Base-by-base conservation (phyloP, 1,140 invertebrate genomes). In the Papilio glaucus region DNA sequence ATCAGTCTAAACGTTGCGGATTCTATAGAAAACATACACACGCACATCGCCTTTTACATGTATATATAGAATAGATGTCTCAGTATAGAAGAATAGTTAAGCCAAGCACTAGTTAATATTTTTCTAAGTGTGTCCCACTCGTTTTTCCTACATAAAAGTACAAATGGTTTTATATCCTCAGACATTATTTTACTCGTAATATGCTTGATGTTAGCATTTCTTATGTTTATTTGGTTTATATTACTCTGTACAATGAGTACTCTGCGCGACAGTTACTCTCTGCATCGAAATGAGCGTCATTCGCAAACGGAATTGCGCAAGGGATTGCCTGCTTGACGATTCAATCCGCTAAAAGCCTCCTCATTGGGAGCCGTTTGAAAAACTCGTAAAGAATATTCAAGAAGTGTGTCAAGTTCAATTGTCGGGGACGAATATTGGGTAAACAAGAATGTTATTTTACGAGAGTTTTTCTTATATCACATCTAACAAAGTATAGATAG, bases 281-380 rank as follows among this genome's bases (percentile, higher is more conserved):
- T 77, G 15, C 49, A n/a, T 45, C 57, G 53, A 72, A 78, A 78
- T 78, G 74, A 78, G 76, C 73, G 76, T 75, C 72, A 78, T 76
- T 76, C 77, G 76, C 73, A 76, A 80, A 80, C 72, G 74, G 72
- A 76, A 80, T 76, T 65, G 78, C 70, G 75, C 72, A 26, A 74
- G 21, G 72, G 76, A 79, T 75, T 77, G 77, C 72, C 72, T 77
- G 69, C 75, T 81, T 81, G 80, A 79, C 80, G 75, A 79, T 81
- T 79, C 78, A 82, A 82, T 82, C 74, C 80, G 74, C 80, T 82
- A 82, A 82, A 82, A 82, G 80, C 80, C 67, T 73, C 72, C 74
- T 74, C 74, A 72, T 72, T 73, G 18, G 67, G 67, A 42, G 62
- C 73, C 72, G 73, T 77, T 79, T 71, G 53, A 70, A 76, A 76